Conservation (phyloP, 2,113 vertebrate genomes). For the Ahaetulla prasina region DNA sequence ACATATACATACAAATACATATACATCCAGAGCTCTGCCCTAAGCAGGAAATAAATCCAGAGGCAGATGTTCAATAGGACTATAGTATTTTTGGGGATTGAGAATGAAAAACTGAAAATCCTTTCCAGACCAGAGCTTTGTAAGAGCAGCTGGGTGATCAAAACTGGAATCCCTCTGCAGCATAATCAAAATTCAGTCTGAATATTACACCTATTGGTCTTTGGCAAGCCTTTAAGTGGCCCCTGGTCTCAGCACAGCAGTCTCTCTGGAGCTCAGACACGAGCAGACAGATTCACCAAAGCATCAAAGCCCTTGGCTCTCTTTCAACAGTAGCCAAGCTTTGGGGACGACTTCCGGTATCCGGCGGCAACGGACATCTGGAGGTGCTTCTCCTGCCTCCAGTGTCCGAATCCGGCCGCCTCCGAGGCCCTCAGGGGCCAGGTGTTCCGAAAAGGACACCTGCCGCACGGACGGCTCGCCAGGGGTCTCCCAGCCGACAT, state of each 20-base stretch:
- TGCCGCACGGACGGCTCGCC: too few species aligned
- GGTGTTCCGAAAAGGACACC: too few species aligned
- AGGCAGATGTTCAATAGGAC: neutral
- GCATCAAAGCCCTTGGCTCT: neutral
- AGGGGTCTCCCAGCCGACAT: too few species aligned
- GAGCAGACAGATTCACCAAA: neutral
- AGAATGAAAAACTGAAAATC: neutral
- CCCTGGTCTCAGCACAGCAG: accelerated
- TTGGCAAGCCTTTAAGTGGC: neutral
- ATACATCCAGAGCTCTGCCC: neutral
- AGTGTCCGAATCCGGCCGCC: too few species aligned
- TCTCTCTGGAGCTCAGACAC: neutral
- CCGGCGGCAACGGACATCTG: too few species aligned
- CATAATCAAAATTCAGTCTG: neutral
- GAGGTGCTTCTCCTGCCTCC: too few species aligned
- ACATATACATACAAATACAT: neutral
- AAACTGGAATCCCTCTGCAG: neutral
- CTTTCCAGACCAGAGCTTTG: neutral
- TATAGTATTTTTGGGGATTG: neutral
- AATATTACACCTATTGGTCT: neutral
- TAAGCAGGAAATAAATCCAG: neutral
- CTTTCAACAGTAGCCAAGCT: too few species aligned
- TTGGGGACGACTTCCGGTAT: too few species aligned
- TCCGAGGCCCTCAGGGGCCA: too few species aligned
- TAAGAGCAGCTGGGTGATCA: neutral